A percentile compares a stretch with the other conserved stretches of the same genome.
These are phyloP conservation scores for Circaetus cinerascens DNA, from an alignment of 2,113 vertebrate species.

Conservation along the genomic window DNA sequence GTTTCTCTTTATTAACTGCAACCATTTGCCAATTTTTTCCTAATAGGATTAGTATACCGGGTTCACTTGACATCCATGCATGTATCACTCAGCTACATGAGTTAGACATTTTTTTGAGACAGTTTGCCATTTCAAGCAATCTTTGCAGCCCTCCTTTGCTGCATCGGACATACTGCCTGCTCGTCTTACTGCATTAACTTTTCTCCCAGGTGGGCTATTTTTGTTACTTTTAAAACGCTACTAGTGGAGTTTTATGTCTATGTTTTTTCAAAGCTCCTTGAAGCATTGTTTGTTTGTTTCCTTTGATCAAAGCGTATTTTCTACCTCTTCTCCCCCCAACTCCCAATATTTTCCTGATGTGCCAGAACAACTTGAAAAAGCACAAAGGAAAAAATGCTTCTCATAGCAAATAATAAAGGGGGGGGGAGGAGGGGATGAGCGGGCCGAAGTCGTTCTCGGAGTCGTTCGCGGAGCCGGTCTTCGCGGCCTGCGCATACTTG, in stretches of 20 bases:
- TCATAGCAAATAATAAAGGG: background rate
- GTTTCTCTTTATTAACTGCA: background rate
- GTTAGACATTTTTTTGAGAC: background rate
- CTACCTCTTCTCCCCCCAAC: background rate
- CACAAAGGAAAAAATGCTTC: background rate
- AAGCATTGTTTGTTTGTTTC: background rate
- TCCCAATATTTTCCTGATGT: background rate
- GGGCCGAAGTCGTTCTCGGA: too few relatives aligned
- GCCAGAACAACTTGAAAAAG: background rate
- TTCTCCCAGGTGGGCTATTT: background rate
- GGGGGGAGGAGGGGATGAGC: too few relatives aligned
- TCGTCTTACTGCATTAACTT: background rate
- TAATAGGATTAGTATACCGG: background rate
- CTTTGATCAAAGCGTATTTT: background rate
- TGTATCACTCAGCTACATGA: background rate
- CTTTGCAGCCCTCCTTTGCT: background rate
- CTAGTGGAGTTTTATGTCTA: background rate
- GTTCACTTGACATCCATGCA: background rate
- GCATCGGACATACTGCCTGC: background rate
- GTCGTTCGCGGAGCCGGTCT: too few relatives aligned
- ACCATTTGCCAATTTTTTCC: background rate
- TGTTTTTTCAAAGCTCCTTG: background rate
- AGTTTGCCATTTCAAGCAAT: background rate
- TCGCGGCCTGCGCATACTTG: too few relatives aligned
- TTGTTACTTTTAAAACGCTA: background rate